phyloP scores from a whole-genome alignment of 2,888 invertebrate genomes.

The Cryptus viduatorius region DNA sequence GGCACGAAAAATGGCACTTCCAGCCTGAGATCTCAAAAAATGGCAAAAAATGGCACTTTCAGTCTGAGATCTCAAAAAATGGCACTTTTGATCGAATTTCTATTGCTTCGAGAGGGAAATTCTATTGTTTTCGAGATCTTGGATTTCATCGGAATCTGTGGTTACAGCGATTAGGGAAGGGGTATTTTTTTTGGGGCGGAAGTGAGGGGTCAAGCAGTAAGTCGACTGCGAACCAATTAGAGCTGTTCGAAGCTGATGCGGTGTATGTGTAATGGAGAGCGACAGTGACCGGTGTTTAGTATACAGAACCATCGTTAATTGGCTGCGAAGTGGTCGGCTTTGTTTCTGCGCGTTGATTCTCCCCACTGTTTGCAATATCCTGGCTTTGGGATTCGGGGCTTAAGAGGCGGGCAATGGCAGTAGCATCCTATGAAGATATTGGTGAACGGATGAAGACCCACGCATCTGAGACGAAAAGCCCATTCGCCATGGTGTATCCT shows the following conservation, averaged over 20 bases:
- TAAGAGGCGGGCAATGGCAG: background rate
- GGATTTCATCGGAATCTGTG: background rate
- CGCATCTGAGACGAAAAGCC: background rate
- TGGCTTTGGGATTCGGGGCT: slow-evolving; percentile 20
- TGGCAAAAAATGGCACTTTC: too few species aligned
- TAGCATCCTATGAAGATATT: background rate
- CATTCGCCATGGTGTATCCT: background rate
- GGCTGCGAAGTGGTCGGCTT: slow-evolving; percentile 79
- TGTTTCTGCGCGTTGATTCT: slow-evolving; percentile 70
- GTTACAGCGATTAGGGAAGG: background rate
- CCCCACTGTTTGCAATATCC: slow-evolving; percentile 41
- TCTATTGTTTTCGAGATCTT: background rate
- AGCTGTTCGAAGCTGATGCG: slow-evolving; percentile 8
- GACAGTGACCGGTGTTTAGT: slow-evolving; percentile 73
- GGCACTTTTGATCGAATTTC: too few species aligned
- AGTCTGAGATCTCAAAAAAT: too few species aligned
- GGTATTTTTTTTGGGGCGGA: background rate
- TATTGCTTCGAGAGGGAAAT: background rate
- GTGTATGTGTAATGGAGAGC: slow-evolving; percentile 78
- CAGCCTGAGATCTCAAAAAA: too few species aligned
- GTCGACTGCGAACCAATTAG: slow-evolving; percentile 42
- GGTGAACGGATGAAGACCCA: background rate
- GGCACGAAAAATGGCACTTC: too few species aligned
- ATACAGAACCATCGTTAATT: slow-evolving; percentile 76
- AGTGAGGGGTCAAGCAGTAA: background rate